Percentiles rank a stretch among this genome's conserved stretches.
phyloP scores from a whole-genome alignment of 2,797 vertebrate genomes.

The Xiphophorus birchmanni region DNA sequence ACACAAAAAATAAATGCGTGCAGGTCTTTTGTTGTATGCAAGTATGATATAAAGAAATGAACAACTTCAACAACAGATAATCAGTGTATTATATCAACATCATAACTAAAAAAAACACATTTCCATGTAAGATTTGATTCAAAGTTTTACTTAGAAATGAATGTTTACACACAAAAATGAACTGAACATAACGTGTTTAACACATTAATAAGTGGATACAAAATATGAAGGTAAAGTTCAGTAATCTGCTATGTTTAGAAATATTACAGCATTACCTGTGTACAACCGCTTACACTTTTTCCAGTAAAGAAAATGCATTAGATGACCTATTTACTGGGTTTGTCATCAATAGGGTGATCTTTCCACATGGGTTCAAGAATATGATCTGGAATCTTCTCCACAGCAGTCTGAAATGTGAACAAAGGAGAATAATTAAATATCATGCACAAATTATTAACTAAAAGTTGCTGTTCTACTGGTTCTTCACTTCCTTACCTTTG shows the following conservation, averaged over 20 bases:
- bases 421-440: background rate
- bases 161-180: background rate
- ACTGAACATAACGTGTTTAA: background rate
- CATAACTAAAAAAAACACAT: background rate
- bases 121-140: background rate
- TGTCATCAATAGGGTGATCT: conserved; percentile 64
- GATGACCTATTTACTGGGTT: conserved; percentile 65
- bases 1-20: conserved; percentile 9
- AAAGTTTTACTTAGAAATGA: background rate
- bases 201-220: background rate
- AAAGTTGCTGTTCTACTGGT: background rate
- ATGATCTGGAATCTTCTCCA: conserved; percentile 91
- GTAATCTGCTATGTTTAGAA: background rate
- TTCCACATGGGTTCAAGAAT: conserved; percentile 90
- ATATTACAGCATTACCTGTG: background rate
- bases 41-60: background rate
- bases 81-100: background rate
- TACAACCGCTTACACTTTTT: background rate
- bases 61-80: background rate
- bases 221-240: background rate
- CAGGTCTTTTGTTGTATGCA: conserved; percentile 40
- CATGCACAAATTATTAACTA: background rate
- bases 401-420: conserved; percentile 79
- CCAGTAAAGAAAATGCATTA: background rate
- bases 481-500: conserved; percentile 80